Conservation (phyloP, 2,113 vertebrate species). For the Aepyceros melampus region DNA sequence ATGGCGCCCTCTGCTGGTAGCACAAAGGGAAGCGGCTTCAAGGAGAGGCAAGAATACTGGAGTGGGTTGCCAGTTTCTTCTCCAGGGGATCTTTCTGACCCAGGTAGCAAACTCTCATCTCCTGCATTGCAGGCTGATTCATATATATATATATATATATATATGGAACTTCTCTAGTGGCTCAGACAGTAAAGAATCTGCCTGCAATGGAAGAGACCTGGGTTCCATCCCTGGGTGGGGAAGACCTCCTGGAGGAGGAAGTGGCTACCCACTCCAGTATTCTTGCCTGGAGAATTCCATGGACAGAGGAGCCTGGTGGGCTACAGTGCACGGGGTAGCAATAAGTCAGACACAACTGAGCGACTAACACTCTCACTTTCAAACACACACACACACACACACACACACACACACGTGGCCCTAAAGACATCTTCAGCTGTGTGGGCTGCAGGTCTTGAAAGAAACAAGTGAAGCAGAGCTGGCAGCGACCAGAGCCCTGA, state of each 20-base stretch:
- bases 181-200: background rate
- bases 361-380: background rate
- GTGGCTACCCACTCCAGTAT: background rate
- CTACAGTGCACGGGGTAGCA: background rate
- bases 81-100: background rate
- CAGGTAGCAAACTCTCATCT: background rate
- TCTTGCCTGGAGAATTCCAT: background rate
- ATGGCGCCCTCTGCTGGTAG: slow-evolving; percentile 49
- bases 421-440: background rate
- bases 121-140: background rate
- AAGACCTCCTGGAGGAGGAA: background rate
- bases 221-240: background rate
- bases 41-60: background rate
- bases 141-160: background rate
- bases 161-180: background rate
- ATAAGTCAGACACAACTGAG: background rate
- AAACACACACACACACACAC: too few species aligned
- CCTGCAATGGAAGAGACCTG: background rate
- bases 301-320: background rate
- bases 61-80: background rate
- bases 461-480: background rate
- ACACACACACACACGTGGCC: too few species aligned
- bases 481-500: background rate
- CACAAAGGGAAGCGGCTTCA: background rate
- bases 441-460: background rate